Base-by-base conservation (phyloP, 2,113 vertebrate species). In the Merops nubicus region DNA sequence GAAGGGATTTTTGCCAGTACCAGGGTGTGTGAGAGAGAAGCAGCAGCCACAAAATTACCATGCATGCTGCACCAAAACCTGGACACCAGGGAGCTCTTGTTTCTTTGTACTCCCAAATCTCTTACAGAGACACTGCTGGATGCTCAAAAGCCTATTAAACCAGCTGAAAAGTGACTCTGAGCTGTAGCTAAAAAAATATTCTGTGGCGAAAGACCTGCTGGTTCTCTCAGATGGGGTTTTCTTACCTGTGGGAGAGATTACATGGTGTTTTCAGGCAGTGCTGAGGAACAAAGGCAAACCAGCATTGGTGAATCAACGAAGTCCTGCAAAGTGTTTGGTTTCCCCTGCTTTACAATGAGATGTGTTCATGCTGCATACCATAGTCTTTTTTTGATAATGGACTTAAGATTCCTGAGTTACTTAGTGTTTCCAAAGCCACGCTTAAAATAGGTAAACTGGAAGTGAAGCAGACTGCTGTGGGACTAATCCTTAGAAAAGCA, bases 41-140 rank as follows among this genome's bases (percentile, higher is more conserved):
- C 77, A 73, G 64, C n/a, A 70, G 77, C 40, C 47, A 14, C 47
- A 29, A 16, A 38, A 29, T 62, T 6, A 47, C 21, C 9, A 15
- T 14, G 16, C 29, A 8, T 15, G 13, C 51, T 75, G 43, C 67
- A 48, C 60, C 38, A 47, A 33, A 79, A 31, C 34, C 40, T 28
- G 25, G 56, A 48, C 45, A 22, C 62, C n/a, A 53, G 38, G 11
- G 34, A 62, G 40, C 43, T 43, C 51, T 84, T n/a, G 18, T 73
- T 75, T 53, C 57, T 64, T 75, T 78, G 15, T 75, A 6, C 31
- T 73, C 28, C 23, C 21, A 45, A 5, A 34, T 57, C 16, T 64
- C 50, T 53, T 34, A 5, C 0, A 2, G 6, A 50, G 45, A 48
- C 3, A 16, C 42, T 65, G 4, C 11, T 72, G 67, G 9, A 31